Conservation (phyloP, 1,140 invertebrate genomes). For the Ceratosolen solmsi region DNA sequence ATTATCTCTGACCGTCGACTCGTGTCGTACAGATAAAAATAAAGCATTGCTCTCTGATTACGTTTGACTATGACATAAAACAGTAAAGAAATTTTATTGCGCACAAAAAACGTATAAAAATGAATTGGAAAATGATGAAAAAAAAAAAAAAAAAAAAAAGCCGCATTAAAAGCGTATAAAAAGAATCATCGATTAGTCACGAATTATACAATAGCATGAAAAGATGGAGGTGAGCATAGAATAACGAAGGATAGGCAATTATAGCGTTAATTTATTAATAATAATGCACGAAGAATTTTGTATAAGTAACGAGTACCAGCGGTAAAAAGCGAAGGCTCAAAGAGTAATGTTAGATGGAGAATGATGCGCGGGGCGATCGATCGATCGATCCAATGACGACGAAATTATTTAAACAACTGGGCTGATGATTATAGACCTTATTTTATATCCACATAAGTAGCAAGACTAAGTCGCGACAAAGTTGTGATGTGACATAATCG, state of each 20-base stretch:
- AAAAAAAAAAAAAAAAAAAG: not conserved
- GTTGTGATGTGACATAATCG: slow-evolving; percentile 36
- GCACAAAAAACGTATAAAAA: not conserved
- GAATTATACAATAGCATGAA: too few relatives aligned
- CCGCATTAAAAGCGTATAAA: too few relatives aligned
- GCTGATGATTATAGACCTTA: not conserved
- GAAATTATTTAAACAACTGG: slow-evolving; percentile 37
- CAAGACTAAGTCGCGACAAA: slow-evolving; percentile 28
- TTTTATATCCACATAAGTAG: not conserved
- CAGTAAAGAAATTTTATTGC: slow-evolving; percentile 1
- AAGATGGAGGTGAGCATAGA: too few relatives aligned
- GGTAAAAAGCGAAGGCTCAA: not conserved
- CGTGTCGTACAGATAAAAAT: slow-evolving; percentile 12
- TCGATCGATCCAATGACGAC: not conserved
- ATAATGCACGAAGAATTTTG: too few relatives aligned
- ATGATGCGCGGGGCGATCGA: not conserved
- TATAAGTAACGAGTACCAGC: too few relatives aligned
- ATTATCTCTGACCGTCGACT: not conserved
- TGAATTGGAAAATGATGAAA: not conserved
- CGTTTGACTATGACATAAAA: not conserved
- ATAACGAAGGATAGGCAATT: too few relatives aligned
- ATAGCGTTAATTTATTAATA: too few relatives aligned
- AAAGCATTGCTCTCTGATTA: slow-evolving; percentile 8
- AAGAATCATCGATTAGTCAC: too few relatives aligned
- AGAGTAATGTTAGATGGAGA: not conserved